phyloP scores from a whole-genome alignment of 2,797 vertebrate genomes.

The Ibycter americanus region DNA sequence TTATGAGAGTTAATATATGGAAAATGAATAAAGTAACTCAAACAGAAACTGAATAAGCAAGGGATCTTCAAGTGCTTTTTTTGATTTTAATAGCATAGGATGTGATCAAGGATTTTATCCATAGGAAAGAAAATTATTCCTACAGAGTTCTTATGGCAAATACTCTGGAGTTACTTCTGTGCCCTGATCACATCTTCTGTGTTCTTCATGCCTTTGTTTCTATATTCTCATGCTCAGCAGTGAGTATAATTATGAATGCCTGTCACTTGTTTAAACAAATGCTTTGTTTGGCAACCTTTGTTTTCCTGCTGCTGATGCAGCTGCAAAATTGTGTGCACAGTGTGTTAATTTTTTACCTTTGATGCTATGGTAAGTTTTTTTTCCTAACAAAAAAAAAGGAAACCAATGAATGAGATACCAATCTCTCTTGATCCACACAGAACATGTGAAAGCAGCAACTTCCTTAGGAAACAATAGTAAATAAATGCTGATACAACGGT shows the following conservation, averaged over 20 bases:
- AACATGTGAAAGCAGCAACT: constrained; percentile 25
- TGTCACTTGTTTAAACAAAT: constrained; percentile 44
- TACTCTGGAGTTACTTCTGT: neutral
- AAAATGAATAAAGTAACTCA: neutral
- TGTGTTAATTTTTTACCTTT: constrained; percentile 70
- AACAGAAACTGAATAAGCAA: neutral
- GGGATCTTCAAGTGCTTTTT: neutral
- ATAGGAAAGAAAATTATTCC: neutral
- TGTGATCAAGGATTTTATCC: neutral
- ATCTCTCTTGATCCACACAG: constrained; percentile 20
- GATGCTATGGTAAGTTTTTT: neutral
- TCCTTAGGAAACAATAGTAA: constrained; percentile 41
- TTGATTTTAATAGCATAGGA: neutral
- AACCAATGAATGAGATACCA: constrained; percentile 42
- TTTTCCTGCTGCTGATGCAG: constrained; percentile 38
- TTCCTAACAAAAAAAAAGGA: neutral
- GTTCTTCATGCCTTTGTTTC: neutral
- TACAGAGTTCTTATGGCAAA: neutral
- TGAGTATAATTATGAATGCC: constrained; percentile 10
- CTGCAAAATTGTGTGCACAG: constrained; percentile 56
- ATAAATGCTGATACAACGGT: neutral
- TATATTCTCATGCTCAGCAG: neutral
- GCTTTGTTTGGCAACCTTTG: constrained; percentile 58
- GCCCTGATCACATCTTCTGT: neutral
- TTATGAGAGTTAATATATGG: neutral